A percentile compares a stretch with the other conserved stretches of the same genome.
Evolutionary conservation across 2,797 vertebrate species (phyloP).

Genomic region (Liasis olivaceus): DNA sequence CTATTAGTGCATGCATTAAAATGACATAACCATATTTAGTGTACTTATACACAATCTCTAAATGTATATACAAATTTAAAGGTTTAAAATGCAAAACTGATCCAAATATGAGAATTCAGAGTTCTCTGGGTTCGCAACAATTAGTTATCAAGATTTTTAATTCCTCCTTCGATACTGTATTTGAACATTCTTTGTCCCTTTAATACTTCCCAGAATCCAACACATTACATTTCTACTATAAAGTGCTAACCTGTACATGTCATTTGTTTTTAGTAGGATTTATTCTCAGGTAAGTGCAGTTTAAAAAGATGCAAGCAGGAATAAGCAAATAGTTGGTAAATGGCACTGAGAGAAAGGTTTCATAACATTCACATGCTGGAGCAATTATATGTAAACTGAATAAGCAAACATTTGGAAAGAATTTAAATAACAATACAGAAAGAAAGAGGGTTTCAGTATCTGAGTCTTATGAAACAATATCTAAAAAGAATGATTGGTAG

Average conservation of each 20-base stretch:
- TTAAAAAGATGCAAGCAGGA: neutral
- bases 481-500: neutral
- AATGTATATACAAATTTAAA: neutral
- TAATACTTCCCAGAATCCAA: neutral
- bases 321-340: neutral
- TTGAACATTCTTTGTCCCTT: neutral
- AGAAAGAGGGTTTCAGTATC: neutral
- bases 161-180: neutral
- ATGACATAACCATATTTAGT: neutral
- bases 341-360: neutral
- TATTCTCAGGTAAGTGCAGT: neutral
- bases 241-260: neutral
- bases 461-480: neutral
- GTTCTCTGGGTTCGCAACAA: neutral
- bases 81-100: neutral
- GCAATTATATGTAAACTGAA: neutral
- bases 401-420: neutral
- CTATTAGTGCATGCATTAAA: neutral
- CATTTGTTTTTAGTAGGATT: neutral
- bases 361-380: neutral
- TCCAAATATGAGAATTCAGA: neutral
- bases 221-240: neutral
- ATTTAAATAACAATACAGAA: neutral
- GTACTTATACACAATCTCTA: neutral
- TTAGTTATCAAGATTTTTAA: neutral